A percentile compares a stretch with the other conserved stretches of the same genome.
These are phyloP conservation scores for Campoletis raptor DNA, from an alignment of 2,888 invertebrate genomes.

Conservation along the genomic window DNA sequence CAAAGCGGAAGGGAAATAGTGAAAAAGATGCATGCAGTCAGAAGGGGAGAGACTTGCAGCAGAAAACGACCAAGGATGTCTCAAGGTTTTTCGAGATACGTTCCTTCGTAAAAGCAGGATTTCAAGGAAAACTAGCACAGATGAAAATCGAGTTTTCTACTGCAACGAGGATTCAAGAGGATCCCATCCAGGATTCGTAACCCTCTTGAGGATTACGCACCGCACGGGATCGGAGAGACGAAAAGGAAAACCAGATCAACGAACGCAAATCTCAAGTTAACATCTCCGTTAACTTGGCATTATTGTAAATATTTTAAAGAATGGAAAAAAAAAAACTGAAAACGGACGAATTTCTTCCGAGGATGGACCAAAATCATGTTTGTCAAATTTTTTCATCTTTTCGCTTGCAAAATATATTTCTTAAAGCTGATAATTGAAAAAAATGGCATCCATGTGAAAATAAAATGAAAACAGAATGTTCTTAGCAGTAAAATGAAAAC, in stretches of 20 bases:
- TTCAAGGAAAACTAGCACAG: slow-evolving; percentile 53
- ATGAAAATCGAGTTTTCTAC: slow-evolving; percentile 73
- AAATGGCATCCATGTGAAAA: neutral
- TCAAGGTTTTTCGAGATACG: slow-evolving; percentile 24
- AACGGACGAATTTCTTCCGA: neutral
- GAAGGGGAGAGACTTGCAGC: neutral
- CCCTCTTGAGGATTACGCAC: slow-evolving; percentile 72
- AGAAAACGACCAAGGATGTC: slow-evolving; percentile 26
- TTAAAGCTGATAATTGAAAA: neutral
- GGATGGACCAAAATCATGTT: neutral
- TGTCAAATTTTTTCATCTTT: neutral
- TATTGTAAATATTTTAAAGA: neutral
- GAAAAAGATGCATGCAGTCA: neutral
- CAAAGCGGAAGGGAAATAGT: slow-evolving; percentile 3
- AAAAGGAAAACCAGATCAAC: slow-evolving; percentile 10
- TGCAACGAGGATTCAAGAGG: slow-evolving; percentile 52
- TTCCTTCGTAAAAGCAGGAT: slow-evolving; percentile 30
- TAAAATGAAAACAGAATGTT: neutral
- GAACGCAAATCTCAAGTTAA: slow-evolving; percentile 39
- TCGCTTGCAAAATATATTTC: neutral
- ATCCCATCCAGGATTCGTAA: slow-evolving; percentile 42
- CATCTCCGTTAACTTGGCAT: slow-evolving; percentile 13
- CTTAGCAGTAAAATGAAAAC: no score
- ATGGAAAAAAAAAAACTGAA: neutral
- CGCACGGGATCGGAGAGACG: slow-evolving; percentile 44